Evolutionary conservation across 37 sponge, comb jelly and placozoan genomes (phyloP), one percentile per base, ranked within the genome.

Genomic region (Oscarella lobularis): DNA sequence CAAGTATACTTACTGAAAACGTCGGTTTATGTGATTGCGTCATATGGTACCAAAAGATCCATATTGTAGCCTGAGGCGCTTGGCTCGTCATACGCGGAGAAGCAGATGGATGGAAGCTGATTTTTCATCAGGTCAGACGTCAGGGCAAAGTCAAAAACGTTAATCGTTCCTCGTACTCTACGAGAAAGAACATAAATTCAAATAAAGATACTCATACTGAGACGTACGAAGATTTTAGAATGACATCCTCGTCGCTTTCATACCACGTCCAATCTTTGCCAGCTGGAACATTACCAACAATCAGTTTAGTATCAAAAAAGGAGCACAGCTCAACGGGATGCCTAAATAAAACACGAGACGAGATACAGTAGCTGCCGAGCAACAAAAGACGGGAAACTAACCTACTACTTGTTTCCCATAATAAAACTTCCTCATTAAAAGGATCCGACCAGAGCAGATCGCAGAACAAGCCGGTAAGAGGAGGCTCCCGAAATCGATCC

Each of bases 81-180:
- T 29, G 89, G 89, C 82, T 89, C 89, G 36, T 89, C 75, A 72
- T 85, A 89, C 3, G 33, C 66, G 30, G 86, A 85, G n/a, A 83
- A 85, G 73, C 89, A 89, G 33, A 89, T 79, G 32, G 86, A 82
- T 20, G 89, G 89, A 3, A 89, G 80, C 32, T 67, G 30, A 1
- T 31, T 60, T 34, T 82, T 84, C 66, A 83, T 81, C 74, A 74
- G 66, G 36, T 76, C 77, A 32, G 89, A 82, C 39, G 84, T 73
- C 33, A 85, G 78, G 27, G 89, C 85, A 36, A 89, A 89, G 67
- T 89, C 89, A 33, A 77, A 67, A 37, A 89, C 80, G 3, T 85
- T 65, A 0, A 89, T 36, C 36, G 82, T 74, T 30, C 89, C 89
- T 30, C 14, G 20, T 48, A 48, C 60, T 48, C 20, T 48, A 20